These are phyloP conservation scores for Danio tinwini DNA, from an alignment of 2,797 vertebrate genomes.

Conservation along the genomic window DNA sequence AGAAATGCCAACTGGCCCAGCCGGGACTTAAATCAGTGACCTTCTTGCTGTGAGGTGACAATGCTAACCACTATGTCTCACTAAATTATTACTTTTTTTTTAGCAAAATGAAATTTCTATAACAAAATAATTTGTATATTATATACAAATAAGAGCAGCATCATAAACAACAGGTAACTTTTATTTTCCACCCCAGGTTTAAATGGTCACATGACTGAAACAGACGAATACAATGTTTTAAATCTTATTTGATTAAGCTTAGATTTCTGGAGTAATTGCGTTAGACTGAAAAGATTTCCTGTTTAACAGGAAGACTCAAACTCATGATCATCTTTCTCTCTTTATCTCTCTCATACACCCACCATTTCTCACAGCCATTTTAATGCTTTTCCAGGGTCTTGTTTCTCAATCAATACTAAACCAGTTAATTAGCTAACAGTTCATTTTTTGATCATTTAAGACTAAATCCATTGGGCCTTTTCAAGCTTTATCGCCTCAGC, in stretches of 20 bases:
- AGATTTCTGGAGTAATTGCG: conserved; percentile 24
- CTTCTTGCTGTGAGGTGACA: no score
- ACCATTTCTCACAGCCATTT: conserved; percentile 63
- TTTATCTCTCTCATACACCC: not conserved
- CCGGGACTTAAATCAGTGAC: no score
- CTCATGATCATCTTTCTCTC: conserved; percentile 22
- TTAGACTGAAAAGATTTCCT: conserved; percentile 38
- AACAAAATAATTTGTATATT: not conserved
- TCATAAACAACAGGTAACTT: not conserved
- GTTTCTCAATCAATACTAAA: conserved; percentile 76
- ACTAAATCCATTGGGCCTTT: not conserved
- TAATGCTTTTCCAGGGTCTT: conserved; percentile 66
- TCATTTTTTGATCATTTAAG: not conserved
- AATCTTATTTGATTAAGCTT: conserved; percentile 37
- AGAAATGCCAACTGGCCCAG: no score
- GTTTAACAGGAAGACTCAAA: conserved; percentile 19
- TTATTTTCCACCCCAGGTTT: not conserved
- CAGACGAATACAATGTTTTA: conserved; percentile 17
- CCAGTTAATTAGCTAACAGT: conserved; percentile 64
- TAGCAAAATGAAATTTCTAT: not conserved
- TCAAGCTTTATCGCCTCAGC: not conserved
- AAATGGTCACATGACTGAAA: conserved; percentile 19
- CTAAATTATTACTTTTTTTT: not conserved
- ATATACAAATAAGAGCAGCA: not conserved
- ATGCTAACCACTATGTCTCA: no score